Evolutionary conservation across 2,797 vertebrate species (phyloP).

Genomic region (Gorsachius magnificus): DNA sequence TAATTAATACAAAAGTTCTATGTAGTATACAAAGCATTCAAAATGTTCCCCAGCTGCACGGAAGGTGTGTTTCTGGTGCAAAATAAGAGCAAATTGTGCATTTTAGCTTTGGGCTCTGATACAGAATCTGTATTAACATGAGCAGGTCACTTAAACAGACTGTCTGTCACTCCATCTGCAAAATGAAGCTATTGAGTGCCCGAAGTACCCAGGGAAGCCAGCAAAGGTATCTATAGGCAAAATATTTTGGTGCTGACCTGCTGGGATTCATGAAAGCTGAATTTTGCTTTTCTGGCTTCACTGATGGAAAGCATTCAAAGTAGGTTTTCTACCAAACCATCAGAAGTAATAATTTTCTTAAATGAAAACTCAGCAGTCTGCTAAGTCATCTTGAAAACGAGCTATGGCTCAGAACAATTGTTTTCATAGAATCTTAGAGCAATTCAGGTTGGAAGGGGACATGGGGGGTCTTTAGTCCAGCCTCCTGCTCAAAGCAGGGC

Average conservation of each 20-base stretch:
- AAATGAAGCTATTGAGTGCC: not conserved
- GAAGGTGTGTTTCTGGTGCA: not conserved
- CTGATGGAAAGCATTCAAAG: not conserved
- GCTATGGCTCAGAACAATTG: not conserved
- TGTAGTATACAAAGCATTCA: not conserved
- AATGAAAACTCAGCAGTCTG: not conserved
- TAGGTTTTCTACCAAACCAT: not conserved
- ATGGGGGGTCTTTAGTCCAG: not conserved
- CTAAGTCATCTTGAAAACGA: not conserved
- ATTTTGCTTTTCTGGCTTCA: not conserved
- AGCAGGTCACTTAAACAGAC: not conserved
- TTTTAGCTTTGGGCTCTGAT: not conserved
- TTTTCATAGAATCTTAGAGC: not conserved
- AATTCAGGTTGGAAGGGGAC: not conserved
- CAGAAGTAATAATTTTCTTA: not conserved
- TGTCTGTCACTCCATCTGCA: not conserved
- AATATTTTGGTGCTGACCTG: not conserved
- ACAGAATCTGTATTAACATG: not conserved
- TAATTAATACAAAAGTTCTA: not conserved
- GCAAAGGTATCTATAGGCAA: not conserved
- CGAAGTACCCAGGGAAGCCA: not conserved
- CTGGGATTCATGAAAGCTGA: not conserved
- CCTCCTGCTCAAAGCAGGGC: not conserved
- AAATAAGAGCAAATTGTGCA: not conserved
- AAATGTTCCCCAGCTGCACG: not conserved